Evolutionary conservation across 2,113 vertebrate species (phyloP).

Genomic region (Protomyctophum bolini): DNA sequence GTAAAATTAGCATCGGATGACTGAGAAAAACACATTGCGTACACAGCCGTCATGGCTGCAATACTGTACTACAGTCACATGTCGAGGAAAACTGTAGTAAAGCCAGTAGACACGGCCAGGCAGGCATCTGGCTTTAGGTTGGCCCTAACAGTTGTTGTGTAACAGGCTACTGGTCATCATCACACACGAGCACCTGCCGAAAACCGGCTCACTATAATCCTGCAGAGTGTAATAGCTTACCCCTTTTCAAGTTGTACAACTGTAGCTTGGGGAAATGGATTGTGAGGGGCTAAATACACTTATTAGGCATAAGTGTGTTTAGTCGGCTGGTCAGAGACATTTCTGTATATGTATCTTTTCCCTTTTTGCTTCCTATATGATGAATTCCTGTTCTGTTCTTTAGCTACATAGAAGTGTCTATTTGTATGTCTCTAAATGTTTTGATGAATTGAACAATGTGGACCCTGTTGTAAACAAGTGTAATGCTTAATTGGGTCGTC

Average conservation of each 20-base stretch:
- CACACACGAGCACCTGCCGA: neutral
- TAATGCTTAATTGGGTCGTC: too few species aligned
- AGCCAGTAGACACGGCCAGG: slow-evolving; percentile 12
- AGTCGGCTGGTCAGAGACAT: neutral
- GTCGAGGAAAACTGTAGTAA: slow-evolving; percentile 43
- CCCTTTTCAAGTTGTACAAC: slow-evolving; percentile 1
- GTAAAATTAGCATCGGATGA: neutral
- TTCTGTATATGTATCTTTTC: too few species aligned
- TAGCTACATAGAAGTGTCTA: too few species aligned
- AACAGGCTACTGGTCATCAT: slow-evolving; percentile 15
- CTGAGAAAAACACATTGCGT: neutral
- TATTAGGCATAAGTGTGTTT: neutral
- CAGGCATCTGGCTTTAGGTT: slow-evolving; percentile 16
- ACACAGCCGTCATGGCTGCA: neutral
- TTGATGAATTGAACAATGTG: too few species aligned
- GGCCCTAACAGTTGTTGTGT: slow-evolving; percentile 37
- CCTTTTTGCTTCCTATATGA: too few species aligned
- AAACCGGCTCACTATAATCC: neutral
- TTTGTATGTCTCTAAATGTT: too few species aligned
- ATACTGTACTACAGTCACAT: slow-evolving; percentile 33
- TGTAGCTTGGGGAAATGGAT: neutral
- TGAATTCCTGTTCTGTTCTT: too few species aligned
- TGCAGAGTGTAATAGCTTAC: neutral
- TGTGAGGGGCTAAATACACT: neutral
- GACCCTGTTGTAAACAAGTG: too few species aligned